These are phyloP conservation scores for Dysmachus trigonus DNA, from an alignment of 2,888 invertebrate genomes.

Conservation along the genomic window DNA sequence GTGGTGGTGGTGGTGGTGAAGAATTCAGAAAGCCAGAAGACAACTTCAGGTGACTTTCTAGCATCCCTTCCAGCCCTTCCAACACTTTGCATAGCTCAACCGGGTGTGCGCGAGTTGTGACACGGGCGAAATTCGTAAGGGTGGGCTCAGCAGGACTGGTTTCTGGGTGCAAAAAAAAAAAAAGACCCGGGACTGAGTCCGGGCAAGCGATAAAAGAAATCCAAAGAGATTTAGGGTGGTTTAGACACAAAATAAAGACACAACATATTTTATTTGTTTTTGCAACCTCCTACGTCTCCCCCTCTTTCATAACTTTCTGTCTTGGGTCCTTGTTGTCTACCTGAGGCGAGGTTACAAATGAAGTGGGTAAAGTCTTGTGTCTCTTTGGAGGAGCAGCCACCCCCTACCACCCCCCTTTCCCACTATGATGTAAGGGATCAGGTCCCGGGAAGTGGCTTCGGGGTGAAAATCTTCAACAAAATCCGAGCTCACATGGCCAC, in stretches of 20 bases:
- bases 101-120: not conserved
- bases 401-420: no score
- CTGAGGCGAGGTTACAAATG: slow-evolving; percentile 41
- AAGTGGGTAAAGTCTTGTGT: slow-evolving; percentile 37
- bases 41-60: not conserved
- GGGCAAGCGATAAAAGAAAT: slow-evolving; percentile 44
- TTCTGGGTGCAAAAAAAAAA: no score
- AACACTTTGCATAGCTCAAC: slow-evolving; percentile 16
- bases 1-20: not conserved
- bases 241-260: slow-evolving; percentile 36
- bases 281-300: no score
- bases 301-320: slow-evolving; percentile 23
- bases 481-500: slow-evolving; percentile 15
- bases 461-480: slow-evolving; percentile 28
- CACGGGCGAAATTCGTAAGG: not conserved
- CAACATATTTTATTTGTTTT: slow-evolving; percentile 38
- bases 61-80: not conserved
- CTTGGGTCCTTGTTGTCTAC: slow-evolving; percentile 6
- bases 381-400: not conserved
- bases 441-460: not conserved
- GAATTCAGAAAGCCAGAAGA: slow-evolving; percentile 6
- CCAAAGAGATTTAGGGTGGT: slow-evolving; percentile 35
- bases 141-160: no score
- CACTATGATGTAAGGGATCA: slow-evolving; percentile 4
- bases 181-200: not conserved